Evolutionary conservation across 2,888 invertebrate species (phyloP), one percentile per base, ranked within the genome.

Genomic region (Tridacna crocea): DNA sequence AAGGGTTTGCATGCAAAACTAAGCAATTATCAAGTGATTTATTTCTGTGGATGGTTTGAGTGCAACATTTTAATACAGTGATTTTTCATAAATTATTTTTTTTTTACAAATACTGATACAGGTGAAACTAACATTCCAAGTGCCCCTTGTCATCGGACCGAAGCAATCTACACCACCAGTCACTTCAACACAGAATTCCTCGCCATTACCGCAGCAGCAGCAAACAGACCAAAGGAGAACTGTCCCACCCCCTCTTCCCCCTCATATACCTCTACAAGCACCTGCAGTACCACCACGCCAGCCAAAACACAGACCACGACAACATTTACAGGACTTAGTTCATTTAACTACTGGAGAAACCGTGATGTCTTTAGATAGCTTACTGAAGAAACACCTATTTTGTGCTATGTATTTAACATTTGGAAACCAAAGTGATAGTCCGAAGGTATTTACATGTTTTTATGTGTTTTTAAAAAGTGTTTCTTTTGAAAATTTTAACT

Each of bases 101-200:
- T 51, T 55, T 19, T 55, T 22, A n/a, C 2, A 24, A 47, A 70
- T 70, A n/a, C 47, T 22, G 36, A 70, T 72, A 17, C 77, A 83
- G 83, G 83, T 83, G 8, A 83, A 83, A 58, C 46, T 92, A 27
- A 91, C 92, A 12, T 90, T 92, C 77, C 91, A 91, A 86, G 88
- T 89, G 13, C 92, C 92, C 17, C 88, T 89, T 74, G 91, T 92
- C 13, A 88, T 92, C 55, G 92, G 92, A 13, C 91, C 92, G n/a
- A 90, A 90, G 66, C 85, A 87, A 58, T 80, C 89, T 11, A 80
- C 86, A 15, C 80, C 87, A 2, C 84, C 87, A 48, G 73, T 86
- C 27, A 80, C 88, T 24, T 83, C 87, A 13, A 88, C 87, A 12
- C 76, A 79, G 12, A 80, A 73, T 48, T 84, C 83, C 51, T 83